A percentile compares a stretch with the other conserved stretches of the same genome.
phyloP scores from a whole-genome alignment of 1,140 invertebrate species.

The Triops longicaudatus region DNA sequence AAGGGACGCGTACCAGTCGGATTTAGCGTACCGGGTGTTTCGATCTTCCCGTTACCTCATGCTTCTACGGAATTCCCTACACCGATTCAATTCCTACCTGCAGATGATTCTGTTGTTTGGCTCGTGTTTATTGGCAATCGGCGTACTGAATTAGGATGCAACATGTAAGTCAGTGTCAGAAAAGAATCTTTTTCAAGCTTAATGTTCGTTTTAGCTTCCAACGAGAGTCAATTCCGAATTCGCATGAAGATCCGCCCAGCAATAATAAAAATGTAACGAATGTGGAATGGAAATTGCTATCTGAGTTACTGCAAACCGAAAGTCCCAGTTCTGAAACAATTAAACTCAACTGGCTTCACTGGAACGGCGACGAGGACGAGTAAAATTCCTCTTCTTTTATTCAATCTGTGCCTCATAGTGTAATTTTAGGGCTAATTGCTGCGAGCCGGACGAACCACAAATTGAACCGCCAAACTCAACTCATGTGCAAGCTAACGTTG shows the following conservation, averaged over 20 bases:
- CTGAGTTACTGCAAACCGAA: background rate
- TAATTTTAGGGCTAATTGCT: background rate
- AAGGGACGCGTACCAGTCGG: background rate
- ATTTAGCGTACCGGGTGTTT: background rate
- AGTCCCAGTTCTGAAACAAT: background rate
- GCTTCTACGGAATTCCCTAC: background rate
- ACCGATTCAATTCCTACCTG: background rate
- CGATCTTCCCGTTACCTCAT: background rate
- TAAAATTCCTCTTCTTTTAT: background rate
- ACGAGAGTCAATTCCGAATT: background rate
- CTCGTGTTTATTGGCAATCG: background rate
- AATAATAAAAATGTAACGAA: background rate
- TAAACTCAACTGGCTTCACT: background rate
- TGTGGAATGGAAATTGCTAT: background rate
- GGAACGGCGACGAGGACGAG: background rate
- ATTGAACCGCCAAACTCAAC: background rate
- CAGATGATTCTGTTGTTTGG: background rate
- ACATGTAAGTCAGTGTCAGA: background rate
- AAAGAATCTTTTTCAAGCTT: background rate
- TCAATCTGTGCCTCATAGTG: background rate
- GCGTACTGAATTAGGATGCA: background rate
- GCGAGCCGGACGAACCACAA: background rate
- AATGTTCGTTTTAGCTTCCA: background rate
- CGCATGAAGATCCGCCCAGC: background rate
- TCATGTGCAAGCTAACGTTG: background rate